phyloP scores from a whole-genome alignment of 2,113 vertebrate genomes.

The Sebastes schlegelii region DNA sequence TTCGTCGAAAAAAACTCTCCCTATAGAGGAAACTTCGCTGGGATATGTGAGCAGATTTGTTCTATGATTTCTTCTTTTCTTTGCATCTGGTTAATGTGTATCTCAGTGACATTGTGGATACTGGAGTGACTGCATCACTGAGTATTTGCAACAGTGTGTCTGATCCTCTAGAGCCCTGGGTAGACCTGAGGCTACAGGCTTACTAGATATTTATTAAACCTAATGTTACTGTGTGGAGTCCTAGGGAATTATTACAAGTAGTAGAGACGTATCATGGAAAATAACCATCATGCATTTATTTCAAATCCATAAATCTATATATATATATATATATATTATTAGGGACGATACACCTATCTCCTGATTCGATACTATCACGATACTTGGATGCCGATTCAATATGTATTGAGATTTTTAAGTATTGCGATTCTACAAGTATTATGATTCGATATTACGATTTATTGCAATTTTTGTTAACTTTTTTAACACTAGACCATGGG shows the following conservation, averaged over 20 bases:
- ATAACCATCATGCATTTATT: slow-evolving; percentile 28
- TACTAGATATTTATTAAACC: slow-evolving; percentile 21
- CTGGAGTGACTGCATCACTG: slow-evolving; percentile 47
- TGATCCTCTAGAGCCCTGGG: slow-evolving; percentile 28
- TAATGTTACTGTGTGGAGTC: slow-evolving; percentile 33
- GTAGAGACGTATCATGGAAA: slow-evolving; percentile 56
- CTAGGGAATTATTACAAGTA: slow-evolving; percentile 19
- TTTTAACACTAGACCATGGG: too few relatives aligned
- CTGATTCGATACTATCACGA: too few relatives aligned
- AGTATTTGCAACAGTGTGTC: slow-evolving; percentile 42
- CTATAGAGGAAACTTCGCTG: slow-evolving; percentile 99
- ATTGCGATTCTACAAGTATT: too few relatives aligned
- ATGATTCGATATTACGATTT: too few relatives aligned
- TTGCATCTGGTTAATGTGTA: slow-evolving; percentile 74
- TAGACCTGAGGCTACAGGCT: slow-evolving; percentile 14
- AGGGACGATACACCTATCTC: too few relatives aligned
- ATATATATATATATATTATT: too few relatives aligned
- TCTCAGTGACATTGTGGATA: slow-evolving; percentile 58
- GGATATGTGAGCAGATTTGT: slow-evolving; percentile 96
- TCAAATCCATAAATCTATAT: too few relatives aligned
- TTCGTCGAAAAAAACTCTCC: slow-evolving; percentile 80
- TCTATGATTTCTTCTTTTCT: slow-evolving; percentile 76
- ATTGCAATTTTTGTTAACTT: too few relatives aligned
- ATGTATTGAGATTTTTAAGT: too few relatives aligned
- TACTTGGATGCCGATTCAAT: too few relatives aligned